Evolutionary conservation across 2,888 invertebrate species (phyloP).

Genomic region (Cephonodes hylas): DNA sequence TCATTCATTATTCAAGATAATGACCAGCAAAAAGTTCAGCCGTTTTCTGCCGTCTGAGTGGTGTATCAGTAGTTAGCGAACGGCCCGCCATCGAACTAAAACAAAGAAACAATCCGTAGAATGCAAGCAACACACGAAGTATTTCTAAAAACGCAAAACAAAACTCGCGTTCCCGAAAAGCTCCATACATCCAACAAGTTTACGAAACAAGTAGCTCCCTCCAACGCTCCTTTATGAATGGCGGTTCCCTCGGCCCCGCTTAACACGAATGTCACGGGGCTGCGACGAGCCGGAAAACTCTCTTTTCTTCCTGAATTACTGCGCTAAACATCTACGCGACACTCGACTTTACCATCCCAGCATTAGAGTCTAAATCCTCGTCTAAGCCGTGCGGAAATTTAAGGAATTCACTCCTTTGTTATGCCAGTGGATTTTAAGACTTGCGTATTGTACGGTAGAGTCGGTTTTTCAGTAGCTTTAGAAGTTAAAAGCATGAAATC

Average conservation of each 20-base stretch:
- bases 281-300: conserved; percentile 78
- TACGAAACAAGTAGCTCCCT: conserved; percentile 62
- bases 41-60: neutral
- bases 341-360: conserved; percentile 38
- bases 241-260: conserved; percentile 69
- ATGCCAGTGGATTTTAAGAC: conserved; percentile 44
- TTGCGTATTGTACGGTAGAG: conserved; percentile 39
- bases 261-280: conserved; percentile 80
- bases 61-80: neutral
- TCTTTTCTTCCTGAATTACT: conserved; percentile 79
- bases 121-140: conserved; percentile 10
- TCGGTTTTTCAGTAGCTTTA: conserved; percentile 36
- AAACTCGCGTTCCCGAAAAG: conserved; percentile 29
- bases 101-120: conserved; percentile 20
- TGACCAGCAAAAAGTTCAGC: neutral
- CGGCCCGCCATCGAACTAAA: conserved; percentile 10
- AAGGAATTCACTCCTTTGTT: conserved; percentile 68
- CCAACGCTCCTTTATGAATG: conserved; percentile 72
- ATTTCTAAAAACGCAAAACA: conserved; percentile 26
- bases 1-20: neutral
- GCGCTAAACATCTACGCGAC: conserved; percentile 40
- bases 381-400: conserved; percentile 52
- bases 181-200: conserved; percentile 54
- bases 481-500: conserved; percentile 68
- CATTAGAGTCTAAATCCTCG: conserved; percentile 40